These are phyloP conservation scores for Ptychochromis oligacanthus DNA, from an alignment of 2,113 vertebrate species.

Conservation along the genomic window DNA sequence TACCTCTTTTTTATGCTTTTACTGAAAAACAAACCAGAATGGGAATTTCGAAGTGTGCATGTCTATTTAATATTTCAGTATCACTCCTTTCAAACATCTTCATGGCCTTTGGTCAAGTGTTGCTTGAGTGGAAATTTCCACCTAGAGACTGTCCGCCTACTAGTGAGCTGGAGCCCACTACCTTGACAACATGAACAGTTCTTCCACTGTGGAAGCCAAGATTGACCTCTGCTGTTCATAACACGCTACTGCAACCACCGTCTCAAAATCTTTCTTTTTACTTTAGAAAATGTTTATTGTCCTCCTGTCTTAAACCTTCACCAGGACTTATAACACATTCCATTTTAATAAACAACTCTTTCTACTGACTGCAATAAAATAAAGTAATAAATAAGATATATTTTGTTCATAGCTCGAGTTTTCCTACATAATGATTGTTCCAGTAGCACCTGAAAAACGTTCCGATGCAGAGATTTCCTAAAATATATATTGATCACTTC, in stretches of 20 bases:
- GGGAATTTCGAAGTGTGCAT: background rate
- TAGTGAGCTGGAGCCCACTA: background rate
- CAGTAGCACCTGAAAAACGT: background rate
- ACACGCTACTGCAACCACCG: constrained; percentile 1
- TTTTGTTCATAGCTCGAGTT: background rate
- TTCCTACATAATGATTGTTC: background rate
- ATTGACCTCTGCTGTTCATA: constrained; percentile 47
- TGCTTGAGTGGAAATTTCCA: constrained; percentile 74
- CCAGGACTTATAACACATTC: background rate
- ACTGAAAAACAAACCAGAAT: background rate
- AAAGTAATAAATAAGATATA: too few species aligned
- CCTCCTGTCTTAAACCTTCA: background rate
- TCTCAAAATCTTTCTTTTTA: background rate
- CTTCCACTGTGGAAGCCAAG: background rate
- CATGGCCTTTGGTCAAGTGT: constrained; percentile 40
- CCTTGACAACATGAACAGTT: background rate
- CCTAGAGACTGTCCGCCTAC: constrained; percentile 11
- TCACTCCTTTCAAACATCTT: constrained; percentile 29
- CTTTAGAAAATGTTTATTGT: fast-evolving
- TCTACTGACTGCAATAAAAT: background rate
- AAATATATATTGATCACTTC: too few species aligned
- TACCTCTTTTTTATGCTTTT: background rate
- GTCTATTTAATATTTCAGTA: constrained; percentile 23
- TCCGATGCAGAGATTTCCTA: background rate
- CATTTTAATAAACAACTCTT: background rate